Percentiles rank a stretch among this genome's conserved stretches.
These are phyloP conservation scores for Sinocyclocheilus grahami DNA, from an alignment of 2,113 vertebrate species.

Conservation along the genomic window DNA sequence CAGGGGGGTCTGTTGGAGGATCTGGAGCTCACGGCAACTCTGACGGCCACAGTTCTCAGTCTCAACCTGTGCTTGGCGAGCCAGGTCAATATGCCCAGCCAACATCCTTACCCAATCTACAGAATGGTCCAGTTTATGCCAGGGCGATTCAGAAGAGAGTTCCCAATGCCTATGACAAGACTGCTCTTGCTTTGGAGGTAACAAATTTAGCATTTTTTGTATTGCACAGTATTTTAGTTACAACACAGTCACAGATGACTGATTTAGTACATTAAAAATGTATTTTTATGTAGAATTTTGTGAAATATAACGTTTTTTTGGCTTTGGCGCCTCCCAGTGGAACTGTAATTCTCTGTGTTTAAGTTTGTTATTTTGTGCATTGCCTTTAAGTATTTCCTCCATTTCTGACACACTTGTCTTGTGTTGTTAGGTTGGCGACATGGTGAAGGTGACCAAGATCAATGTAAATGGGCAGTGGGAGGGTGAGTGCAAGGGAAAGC, in stretches of 20 bases:
- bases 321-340: background rate
- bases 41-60: constrained; percentile 79
- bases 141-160: constrained; percentile 99
- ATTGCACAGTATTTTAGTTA: background rate
- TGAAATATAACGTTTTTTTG: background rate
- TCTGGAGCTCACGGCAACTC: constrained; percentile 82
- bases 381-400: background rate
- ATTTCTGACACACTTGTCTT: background rate
- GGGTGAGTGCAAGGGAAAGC: constrained; percentile 94
- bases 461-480: constrained; percentile 98
- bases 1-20: constrained; percentile 45
- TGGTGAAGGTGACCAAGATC: constrained; percentile 98
- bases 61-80: constrained; percentile 87
- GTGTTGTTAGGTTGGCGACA: constrained; percentile 86
- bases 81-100: constrained; percentile 98
- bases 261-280: too few relatives aligned
- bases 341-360: background rate
- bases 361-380: background rate
- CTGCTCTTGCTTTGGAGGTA: constrained; percentile 99
- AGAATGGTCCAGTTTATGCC: constrained; percentile 98
- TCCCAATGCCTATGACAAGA: constrained; percentile 99
- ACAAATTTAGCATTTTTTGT: constrained; percentile 60
- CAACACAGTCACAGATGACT: too few relatives aligned
- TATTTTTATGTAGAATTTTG: too few relatives aligned
- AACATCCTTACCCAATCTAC: constrained; percentile 96